Base-by-base conservation (phyloP, 2,113 vertebrate genomes). In the Sphaerodactylus townsendi region DNA sequence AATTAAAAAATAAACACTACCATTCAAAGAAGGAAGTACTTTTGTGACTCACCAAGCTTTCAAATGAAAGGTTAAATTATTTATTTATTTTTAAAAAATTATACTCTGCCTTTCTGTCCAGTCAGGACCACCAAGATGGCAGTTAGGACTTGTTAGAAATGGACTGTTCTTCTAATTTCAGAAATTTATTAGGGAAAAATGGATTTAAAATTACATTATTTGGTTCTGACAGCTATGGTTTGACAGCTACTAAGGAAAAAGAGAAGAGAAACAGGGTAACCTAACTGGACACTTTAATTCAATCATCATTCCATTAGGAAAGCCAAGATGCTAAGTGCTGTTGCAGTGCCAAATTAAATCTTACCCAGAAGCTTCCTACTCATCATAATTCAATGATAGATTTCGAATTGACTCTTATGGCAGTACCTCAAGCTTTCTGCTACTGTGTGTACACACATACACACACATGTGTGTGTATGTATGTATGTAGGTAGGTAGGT, bases 291-390 rank as follows among this genome's bases (percentile, higher is more conserved):
- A 25, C 41, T 87, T 74, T 78, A 82, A 64, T 41, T 25, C 77
- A 72, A 86, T 66, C 44, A 66, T 56, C n/a, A 15, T 81, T 81
- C 21, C 15, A 79, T 35, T 46, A 87, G 76, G 21, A 87, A 83
- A 87, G 46, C 46, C 62, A 68, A 73, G 81, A 39, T 79, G 72
- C 37, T 37, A 0, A 48, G 33, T 37, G 39, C 46, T 69, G 23
- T 8, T 81, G 39, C 30, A n/a, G n/a, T 13, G 39, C n/a, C 78
- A 86, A 72, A 59, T 28, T 39, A 74, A 80, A 46, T 37, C 30
- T 65, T 59, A 69, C 64, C 62, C 78, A 81, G 62, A 76, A 46
- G 30, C 39, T 59, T 75, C 48, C 71, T 74, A 35, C 46, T 85
- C 68, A 75, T 75, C 28, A 85, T 76, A 77, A 76, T 71, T 21